Base-by-base conservation (phyloP, 2,888 invertebrate genomes). In the Autographa pulchrina region DNA sequence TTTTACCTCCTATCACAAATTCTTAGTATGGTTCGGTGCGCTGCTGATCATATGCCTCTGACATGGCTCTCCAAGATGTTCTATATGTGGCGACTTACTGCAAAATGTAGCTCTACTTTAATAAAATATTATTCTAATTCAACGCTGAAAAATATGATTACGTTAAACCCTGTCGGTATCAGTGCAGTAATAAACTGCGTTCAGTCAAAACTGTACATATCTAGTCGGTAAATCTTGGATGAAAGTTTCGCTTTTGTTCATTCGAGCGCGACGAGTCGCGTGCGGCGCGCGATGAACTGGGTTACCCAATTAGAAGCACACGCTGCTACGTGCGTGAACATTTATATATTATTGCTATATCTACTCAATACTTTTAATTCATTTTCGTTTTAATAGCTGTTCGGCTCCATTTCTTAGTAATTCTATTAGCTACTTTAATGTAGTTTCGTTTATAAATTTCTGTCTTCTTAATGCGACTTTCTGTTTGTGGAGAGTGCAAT, bases 251-350 rank as follows among this genome's bases (percentile, higher is more conserved):
- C 79, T 78, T 78, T 80, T 79, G 84, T 59, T 75, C 82, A 80
- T 79, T 88, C 74, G 82, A 85, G 85, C 91, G 86, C 69, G 72
- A 81, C 86, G 74, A 70, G 63, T 78, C 69, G 79, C 80, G 77
- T 82, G 78, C 68, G 41, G 84, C 87, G 88, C 86, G 82, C 85
- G 71, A 72, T 85, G 83, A 87, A 86, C 87, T 86, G 81, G 88
- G 87, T 88, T 88, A 90, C 88, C 87, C 83, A 86, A 84, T 84
- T 81, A 83, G 78, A 85, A 75, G 68, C 76, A 75, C 70, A 71
- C 70, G 70, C 70, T 72, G 69, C 66, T 65, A 76, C 74, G 75
- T 75, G 78, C 65, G 65, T 78, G 70, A 78, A 76, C 65, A 75
- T 78, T 72, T 79, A 63, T 70, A 70, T 74, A 48, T 72, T 70